Evolutionary conservation across 2,888 invertebrate species (phyloP), one percentile per base, ranked within the genome.

Genomic region (Chelonus formosanus): DNA sequence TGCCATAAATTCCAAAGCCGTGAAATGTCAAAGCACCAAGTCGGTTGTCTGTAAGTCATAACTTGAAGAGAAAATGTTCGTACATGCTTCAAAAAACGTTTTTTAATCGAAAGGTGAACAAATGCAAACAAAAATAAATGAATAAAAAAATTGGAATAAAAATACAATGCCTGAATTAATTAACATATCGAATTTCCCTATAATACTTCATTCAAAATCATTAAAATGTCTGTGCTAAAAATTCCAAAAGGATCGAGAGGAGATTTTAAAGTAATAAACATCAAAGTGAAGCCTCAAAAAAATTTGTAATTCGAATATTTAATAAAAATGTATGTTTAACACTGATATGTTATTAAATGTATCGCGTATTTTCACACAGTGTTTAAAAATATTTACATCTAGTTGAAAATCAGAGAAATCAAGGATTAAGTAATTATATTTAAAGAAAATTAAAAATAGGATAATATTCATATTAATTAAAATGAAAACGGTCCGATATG

Each of bases 121-220:
- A 20, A 20, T 20, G 20, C 20, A 20, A 20, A 20, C 20, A 20
- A 20, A 20, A 20, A 20, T 20, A 20, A 20, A 20, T 20, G 2
- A 20, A 20, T 20, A 20, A 20, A 20, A 20, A 20, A 20, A 20
- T 20, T 20, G 20, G 20, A 20, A 20, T 20, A 20, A 20, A 52
- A 53, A 44, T 53, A 61, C 62, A 59, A 70, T 63, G 54, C 58
- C 56, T 71, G 63, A 67, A 64, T 71, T 72, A 63, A 75, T 70
- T 73, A 71, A 78, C 77, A 78, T 79, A 78, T 79, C 78, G 78
- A 78, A 73, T 66, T 50, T 35, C 40, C 20, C 7, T 31, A 45
- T 20, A 20, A 20, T 20, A 1, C 2, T 20, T 20, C 20, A 20
- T 20, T 20, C 1, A 20, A 20, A 20, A 20, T 20, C 20, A 20